Conservation (phyloP, 2,888 invertebrate genomes). For the Pollenia angustigena region DNA sequence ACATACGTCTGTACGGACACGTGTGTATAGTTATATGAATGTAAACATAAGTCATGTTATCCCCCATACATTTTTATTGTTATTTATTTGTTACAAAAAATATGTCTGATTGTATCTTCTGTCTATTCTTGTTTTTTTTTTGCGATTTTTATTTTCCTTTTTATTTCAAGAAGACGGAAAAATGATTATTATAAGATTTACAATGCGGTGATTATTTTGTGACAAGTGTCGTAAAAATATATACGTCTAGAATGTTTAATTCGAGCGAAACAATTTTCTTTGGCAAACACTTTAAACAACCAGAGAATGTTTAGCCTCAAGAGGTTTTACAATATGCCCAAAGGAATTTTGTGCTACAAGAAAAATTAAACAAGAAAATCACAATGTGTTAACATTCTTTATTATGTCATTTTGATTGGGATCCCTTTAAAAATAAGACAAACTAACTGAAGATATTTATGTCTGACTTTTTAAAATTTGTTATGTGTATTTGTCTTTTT, state of each 20-base stretch:
- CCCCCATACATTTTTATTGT: background rate
- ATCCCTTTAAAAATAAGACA: background rate
- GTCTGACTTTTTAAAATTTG: background rate
- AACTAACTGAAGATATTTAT: background rate
- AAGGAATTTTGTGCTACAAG: constrained; percentile 5
- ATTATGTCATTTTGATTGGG: constrained; percentile 35
- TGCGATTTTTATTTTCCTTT: constrained; percentile 1
- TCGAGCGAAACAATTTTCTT: constrained; percentile 57
- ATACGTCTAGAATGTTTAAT: constrained; percentile 59
- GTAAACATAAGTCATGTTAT: constrained; percentile 17
- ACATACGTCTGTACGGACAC: background rate
- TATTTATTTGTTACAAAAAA: constrained; percentile 28
- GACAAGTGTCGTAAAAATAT: constrained; percentile 66
- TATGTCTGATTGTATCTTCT: constrained; percentile 34
- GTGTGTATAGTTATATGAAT: background rate
- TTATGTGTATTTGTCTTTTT: background rate
- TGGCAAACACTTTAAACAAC: constrained; percentile 11
- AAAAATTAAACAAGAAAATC: background rate
- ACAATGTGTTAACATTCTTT: constrained; percentile 26
- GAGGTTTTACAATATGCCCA: background rate
- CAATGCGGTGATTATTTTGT: constrained; percentile 56
- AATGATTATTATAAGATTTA: constrained; percentile 64
- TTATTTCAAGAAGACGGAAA: background rate
- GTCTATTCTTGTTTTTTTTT: constrained; percentile 14
- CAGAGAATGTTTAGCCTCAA: background rate